Evolutionary conservation across 1,140 invertebrate species (phyloP).

Genomic region (Drosophila teissieri): DNA sequence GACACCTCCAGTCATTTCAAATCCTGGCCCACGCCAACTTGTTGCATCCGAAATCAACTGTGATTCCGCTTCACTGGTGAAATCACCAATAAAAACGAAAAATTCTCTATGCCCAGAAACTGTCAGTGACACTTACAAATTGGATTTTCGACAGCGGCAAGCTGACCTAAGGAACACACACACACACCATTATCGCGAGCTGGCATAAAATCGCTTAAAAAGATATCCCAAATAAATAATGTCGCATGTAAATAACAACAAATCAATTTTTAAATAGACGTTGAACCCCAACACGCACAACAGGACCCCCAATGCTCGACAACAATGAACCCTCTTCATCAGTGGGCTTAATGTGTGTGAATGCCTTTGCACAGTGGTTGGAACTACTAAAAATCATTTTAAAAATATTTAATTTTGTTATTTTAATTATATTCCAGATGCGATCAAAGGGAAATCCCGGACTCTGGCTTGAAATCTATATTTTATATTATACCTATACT

Average conservation of each 20-base stretch:
- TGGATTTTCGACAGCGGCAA: constrained; percentile 66
- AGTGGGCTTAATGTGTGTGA: constrained; percentile 12
- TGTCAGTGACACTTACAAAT: constrained; percentile 78
- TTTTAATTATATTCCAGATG: too few relatives aligned
- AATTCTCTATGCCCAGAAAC: constrained; percentile 44
- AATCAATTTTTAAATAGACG: constrained; percentile 80
- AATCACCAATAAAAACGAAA: constrained; percentile 71
- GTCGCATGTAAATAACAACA: constrained; percentile 79
- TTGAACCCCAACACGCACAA: constrained; percentile 28
- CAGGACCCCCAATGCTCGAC: constrained; percentile 30
- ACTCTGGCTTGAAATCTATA: too few relatives aligned
- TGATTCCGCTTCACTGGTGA: constrained; percentile 71
- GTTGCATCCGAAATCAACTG: constrained; percentile 73
- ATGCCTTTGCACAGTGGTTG: constrained; percentile 21
- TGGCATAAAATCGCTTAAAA: constrained; percentile 39
- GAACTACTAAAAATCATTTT: too few relatives aligned
- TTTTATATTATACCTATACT: too few relatives aligned
- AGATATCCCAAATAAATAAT: constrained; percentile 73
- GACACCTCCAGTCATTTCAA: constrained; percentile 31
- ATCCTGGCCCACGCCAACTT: constrained; percentile 49
- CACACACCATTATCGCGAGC: constrained; percentile 62
- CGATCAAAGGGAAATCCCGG: too few relatives aligned
- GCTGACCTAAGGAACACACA: constrained; percentile 28
- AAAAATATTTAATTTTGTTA: too few relatives aligned
- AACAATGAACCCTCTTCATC: constrained; percentile 68